phyloP scores from a whole-genome alignment of 2,113 vertebrate genomes.

The Leuciscus idus region DNA sequence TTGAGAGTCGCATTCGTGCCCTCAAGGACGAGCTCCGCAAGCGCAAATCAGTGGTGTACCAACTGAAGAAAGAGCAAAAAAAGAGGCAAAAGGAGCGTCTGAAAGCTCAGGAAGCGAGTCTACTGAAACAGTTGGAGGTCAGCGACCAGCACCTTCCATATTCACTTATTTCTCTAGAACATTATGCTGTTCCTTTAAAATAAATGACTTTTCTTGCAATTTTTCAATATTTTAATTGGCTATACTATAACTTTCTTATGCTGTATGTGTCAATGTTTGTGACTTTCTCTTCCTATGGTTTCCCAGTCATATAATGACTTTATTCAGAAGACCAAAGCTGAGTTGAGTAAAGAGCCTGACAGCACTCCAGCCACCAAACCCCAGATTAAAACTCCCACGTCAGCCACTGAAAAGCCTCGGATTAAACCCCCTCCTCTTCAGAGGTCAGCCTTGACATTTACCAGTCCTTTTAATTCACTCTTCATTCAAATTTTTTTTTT shows the following conservation, averaged over 20 bases:
- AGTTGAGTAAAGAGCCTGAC: slow-evolving; percentile 84
- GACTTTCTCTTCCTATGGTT: background rate
- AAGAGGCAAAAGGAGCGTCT: slow-evolving; percentile 92
- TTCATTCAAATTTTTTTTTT: background rate
- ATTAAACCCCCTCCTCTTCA: slow-evolving; percentile 77
- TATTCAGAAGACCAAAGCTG: slow-evolving; percentile 95
- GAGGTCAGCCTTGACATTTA: slow-evolving; percentile 71
- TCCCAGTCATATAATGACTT: slow-evolving; percentile 90
- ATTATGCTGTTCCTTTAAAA: background rate
- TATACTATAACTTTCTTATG: background rate
- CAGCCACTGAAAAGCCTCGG: slow-evolving; percentile 77
- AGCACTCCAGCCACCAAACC: slow-evolving; percentile 77
- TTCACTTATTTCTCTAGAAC: background rate
- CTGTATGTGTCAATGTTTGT: background rate
- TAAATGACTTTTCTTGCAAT: background rate
- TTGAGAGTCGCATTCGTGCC: slow-evolving; percentile 90
- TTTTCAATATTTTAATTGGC: background rate
- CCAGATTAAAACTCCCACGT: slow-evolving; percentile 79
- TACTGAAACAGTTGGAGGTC: slow-evolving; percentile 94
- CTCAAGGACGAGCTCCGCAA: slow-evolving; percentile 90
- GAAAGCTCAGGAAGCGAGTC: slow-evolving; percentile 92
- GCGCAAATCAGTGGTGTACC: slow-evolving; percentile 89
- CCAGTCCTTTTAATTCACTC: background rate
- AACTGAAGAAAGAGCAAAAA: slow-evolving; percentile 94
- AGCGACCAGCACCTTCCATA: slow-evolving; percentile 32